Evolutionary conservation across 2,113 vertebrate genomes (phyloP).

Genomic region (Chionodraco myersi): DNA sequence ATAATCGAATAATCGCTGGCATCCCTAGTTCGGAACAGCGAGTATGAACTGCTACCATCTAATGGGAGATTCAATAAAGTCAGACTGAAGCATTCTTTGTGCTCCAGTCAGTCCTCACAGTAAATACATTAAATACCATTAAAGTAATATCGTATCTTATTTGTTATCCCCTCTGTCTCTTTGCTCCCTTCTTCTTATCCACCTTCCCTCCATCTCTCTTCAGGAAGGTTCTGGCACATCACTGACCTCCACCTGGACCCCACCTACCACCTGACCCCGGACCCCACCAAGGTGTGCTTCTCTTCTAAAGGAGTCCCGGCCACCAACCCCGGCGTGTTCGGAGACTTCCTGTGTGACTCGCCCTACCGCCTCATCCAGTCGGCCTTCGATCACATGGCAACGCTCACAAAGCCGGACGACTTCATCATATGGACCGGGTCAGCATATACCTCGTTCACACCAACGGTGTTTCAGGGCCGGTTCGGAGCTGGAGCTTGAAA

Average conservation of each 20-base stretch:
- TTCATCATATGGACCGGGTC: conserved; percentile 99
- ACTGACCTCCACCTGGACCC: conserved; percentile 97
- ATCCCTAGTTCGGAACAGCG: too few relatives aligned
- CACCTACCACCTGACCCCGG: conserved; percentile 88
- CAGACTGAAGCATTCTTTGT: too few relatives aligned
- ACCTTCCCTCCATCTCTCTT: not conserved
- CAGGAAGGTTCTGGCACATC: conserved; percentile 96
- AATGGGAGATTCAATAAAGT: too few relatives aligned
- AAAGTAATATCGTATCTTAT: not conserved
- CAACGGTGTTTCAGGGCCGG: too few relatives aligned
- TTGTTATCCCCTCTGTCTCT: not conserved
- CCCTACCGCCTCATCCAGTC: conserved; percentile 94
- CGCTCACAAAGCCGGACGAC: conserved; percentile 82
- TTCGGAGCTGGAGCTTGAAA: too few relatives aligned
- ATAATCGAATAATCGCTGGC: too few relatives aligned
- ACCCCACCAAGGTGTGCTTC: conserved; percentile 91
- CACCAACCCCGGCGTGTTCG: conserved; percentile 88
- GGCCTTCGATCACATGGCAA: conserved; percentile 89
- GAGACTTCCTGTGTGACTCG: conserved; percentile 94
- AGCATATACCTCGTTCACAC: conserved; percentile 31
- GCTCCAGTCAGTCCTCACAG: too few relatives aligned
- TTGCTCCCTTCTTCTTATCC: not conserved
- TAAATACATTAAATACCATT: too few relatives aligned
- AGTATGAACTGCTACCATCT: too few relatives aligned
- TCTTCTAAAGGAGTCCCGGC: conserved; percentile 93